Evolutionary conservation across 2,888 invertebrate genomes (phyloP).

Genomic region (Yponomeuta cagnagella): DNA sequence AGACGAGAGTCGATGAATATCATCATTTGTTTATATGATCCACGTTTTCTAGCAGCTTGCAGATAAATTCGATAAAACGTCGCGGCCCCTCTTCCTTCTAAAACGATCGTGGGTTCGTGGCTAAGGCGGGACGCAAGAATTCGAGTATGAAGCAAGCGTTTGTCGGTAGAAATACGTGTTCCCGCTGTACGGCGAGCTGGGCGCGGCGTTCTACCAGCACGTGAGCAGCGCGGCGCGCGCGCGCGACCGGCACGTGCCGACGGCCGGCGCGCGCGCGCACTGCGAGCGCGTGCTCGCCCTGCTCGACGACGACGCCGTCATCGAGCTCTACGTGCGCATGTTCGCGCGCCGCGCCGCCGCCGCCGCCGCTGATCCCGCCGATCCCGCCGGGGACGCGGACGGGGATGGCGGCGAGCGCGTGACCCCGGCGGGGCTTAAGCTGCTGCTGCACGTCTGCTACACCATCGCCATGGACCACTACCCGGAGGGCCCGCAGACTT

Average conservation of each 20-base stretch:
- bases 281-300: conserved; percentile 79
- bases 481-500: conserved; percentile 80
- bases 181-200: conserved; percentile 84
- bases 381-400: not conserved
- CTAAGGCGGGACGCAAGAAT: too few species aligned
- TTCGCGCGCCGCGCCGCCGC: not conserved
- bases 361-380: not conserved
- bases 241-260: conserved; percentile 77
- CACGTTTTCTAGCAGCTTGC: too few species aligned
- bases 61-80: too few species aligned
- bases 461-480: conserved; percentile 88
- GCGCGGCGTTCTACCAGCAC: conserved; percentile 79
- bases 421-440: conserved; percentile 77
- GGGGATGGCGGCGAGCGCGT: conserved; percentile 53
- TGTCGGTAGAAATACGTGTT: conserved; percentile 81
- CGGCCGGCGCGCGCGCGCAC: conserved; percentile 81
- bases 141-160: conserved; percentile 3
- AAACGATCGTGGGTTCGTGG: too few species aligned
- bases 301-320: conserved; percentile 75
- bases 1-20: not conserved
- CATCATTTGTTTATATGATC: too few species aligned
- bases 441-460: conserved; percentile 84
- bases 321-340: conserved; percentile 80
- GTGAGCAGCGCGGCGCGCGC: conserved; percentile 77
- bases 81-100: too few species aligned